These are phyloP conservation scores for Carpatolechia fugitivella DNA, from an alignment of 2,888 invertebrate genomes.

Conservation along the genomic window DNA sequence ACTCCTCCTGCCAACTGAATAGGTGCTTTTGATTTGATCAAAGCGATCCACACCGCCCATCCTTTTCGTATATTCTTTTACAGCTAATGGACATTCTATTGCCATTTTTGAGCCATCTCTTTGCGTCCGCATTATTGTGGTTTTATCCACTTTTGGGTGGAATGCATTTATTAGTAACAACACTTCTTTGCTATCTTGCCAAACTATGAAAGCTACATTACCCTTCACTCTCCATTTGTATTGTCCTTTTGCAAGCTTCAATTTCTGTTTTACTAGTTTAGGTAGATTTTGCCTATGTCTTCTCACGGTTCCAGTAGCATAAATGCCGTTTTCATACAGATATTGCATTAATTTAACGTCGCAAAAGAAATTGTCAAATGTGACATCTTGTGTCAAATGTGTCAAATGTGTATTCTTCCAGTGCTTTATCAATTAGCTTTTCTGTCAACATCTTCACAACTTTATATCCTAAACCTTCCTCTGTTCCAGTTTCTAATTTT, in stretches of 20 bases:
- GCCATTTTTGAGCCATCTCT: constrained; percentile 24
- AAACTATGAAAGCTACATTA: constrained; percentile 27
- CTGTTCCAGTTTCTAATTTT: constrained; percentile 25
- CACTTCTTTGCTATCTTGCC: constrained; percentile 30
- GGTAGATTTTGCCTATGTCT: constrained; percentile 21
- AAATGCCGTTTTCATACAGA: constrained; percentile 25
- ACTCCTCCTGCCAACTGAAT: constrained; percentile 29
- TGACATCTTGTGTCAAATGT: constrained; percentile 22
- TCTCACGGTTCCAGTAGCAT: constrained; percentile 28
- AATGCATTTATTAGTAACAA: constrained; percentile 28
- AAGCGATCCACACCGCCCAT: constrained; percentile 33
- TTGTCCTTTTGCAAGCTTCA: constrained; percentile 23
- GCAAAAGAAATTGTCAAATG: constrained; percentile 9
- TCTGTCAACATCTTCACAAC: constrained; percentile 21
- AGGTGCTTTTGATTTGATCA: constrained; percentile 27
- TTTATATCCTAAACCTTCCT: constrained; percentile 28
- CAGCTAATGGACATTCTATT: constrained; percentile 17
- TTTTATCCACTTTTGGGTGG: constrained; percentile 27
- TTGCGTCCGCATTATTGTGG: constrained; percentile 18
- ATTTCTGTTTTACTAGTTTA: constrained; percentile 17
- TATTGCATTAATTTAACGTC: neutral
- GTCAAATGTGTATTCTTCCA: constrained; percentile 15
- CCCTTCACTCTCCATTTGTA: constrained; percentile 28
- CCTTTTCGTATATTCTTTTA: constrained; percentile 32
- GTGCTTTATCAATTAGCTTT: constrained; percentile 7